Conservation (phyloP, 2,113 vertebrate genomes). For the Archilochus colubris region DNA sequence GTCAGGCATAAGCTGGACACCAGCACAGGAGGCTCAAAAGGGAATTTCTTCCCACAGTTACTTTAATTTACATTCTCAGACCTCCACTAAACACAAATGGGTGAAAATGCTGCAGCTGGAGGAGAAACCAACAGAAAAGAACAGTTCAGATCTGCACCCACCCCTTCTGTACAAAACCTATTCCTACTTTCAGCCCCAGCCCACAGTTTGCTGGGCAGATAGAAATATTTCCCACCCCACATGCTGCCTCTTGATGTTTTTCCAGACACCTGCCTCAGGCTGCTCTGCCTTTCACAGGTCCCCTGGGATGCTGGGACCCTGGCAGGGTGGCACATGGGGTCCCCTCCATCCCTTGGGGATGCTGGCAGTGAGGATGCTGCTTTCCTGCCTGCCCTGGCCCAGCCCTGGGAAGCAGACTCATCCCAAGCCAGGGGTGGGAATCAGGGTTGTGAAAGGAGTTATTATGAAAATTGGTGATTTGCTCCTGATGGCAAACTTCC, state of each 20-base stretch:
- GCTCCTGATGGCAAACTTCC: neutral
- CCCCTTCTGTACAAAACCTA: neutral
- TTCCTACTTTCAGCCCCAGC: neutral
- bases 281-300: neutral
- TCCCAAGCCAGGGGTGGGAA: neutral
- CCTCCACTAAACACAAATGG: neutral
- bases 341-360: neutral
- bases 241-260: neutral
- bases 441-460: neutral
- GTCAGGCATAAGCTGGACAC: neutral
- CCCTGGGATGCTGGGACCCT: too few relatives aligned
- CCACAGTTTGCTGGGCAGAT: neutral
- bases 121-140: neutral
- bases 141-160: neutral
- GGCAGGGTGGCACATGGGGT: accelerated
- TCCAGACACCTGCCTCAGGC: neutral
- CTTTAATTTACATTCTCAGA: neutral
- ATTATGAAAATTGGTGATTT: accelerated
- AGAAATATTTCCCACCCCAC: slow-evolving; percentile 9
- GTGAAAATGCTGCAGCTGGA: neutral
- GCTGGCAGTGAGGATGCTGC: neutral
- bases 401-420: neutral
- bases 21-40: neutral
- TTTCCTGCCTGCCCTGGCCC: neutral
- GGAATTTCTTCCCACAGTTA: neutral